Conservation (phyloP, 2,113 vertebrate species). For the Amphiprion percula region DNA sequence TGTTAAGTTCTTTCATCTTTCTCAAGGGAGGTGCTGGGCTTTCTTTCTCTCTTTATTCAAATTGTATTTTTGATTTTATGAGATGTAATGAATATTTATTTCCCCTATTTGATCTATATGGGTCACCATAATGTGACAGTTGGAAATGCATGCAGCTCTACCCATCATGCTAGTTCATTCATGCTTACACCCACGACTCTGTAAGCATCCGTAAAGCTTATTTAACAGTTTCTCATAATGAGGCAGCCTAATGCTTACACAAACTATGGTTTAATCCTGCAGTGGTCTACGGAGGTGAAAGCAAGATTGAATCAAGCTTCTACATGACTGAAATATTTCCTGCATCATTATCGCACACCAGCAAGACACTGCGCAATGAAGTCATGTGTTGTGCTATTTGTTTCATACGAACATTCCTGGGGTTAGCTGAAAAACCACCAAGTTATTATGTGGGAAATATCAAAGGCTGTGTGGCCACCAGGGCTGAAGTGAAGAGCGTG, state of each 20-base stretch:
- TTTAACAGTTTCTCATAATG: conserved; percentile 18
- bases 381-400: conserved; percentile 71
- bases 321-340: conserved; percentile 57
- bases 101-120: background rate
- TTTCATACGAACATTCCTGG: conserved; percentile 76
- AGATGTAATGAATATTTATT: background rate
- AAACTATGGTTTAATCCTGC: conserved; percentile 18
- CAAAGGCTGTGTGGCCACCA: conserved; percentile 72
- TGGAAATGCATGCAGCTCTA: background rate
- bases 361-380: conserved; percentile 40
- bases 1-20: no score
- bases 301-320: conserved; percentile 55
- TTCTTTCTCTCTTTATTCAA: no score
- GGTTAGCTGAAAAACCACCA: conserved; percentile 70
- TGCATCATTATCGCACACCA: conserved; percentile 47
- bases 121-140: background rate
- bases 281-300: conserved; percentile 37
- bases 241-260: conserved; percentile 12
- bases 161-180: background rate
- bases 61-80: background rate
- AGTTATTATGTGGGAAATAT: conserved; percentile 79
- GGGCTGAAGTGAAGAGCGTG: conserved; percentile 69
- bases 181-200: background rate
- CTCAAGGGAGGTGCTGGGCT: no score
- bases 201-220: conserved; percentile 2